Percentiles rank a stretch among this genome's conserved stretches.
phyloP scores from a whole-genome alignment of 2,113 vertebrate genomes.

The Nematolebias whitei region DNA sequence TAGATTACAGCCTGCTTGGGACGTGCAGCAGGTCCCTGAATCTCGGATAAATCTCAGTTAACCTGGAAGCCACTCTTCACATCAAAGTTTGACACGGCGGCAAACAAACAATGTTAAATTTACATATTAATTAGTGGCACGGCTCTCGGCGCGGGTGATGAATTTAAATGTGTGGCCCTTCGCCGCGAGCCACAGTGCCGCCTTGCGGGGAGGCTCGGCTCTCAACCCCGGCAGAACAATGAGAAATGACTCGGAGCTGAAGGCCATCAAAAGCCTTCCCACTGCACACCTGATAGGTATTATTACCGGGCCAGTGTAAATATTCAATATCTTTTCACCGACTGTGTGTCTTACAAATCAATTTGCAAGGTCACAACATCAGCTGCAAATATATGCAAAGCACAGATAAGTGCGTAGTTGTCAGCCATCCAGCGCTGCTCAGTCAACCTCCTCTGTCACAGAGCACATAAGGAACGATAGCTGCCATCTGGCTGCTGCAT shows the following conservation, averaged over 20 bases:
- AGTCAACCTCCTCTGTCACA: conserved; percentile 62
- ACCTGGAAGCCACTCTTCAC: conserved; percentile 77
- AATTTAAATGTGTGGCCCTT: conserved; percentile 76
- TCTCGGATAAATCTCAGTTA: conserved; percentile 82
- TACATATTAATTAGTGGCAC: conserved; percentile 83
- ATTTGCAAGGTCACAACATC: conserved; percentile 70
- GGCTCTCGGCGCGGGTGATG: conserved; percentile 64
- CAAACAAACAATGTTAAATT: conserved; percentile 84
- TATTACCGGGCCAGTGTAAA: conserved; percentile 62
- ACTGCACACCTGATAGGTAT: conserved; percentile 44
- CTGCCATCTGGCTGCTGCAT: conserved; percentile 52
- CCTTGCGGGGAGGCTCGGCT: conserved; percentile 58
- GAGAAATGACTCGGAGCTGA: conserved; percentile 59
- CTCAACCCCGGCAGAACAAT: conserved; percentile 60
- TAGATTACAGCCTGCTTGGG: conserved; percentile 72
- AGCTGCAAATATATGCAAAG: conserved; percentile 68
- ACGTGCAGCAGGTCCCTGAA: conserved; percentile 73
- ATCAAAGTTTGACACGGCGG: conserved; percentile 80
- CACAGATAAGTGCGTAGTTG: conserved; percentile 66
- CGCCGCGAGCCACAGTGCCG: conserved; percentile 66
- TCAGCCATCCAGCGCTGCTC: conserved; percentile 61
- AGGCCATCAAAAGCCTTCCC: conserved; percentile 51
- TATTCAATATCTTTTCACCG: conserved; percentile 67
- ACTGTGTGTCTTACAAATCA: conserved; percentile 68
- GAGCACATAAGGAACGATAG: conserved; percentile 50